Evolutionary conservation across 2,113 vertebrate genomes (phyloP), one percentile per base, ranked within the genome.

Genomic region (Sphaerodactylus townsendi): DNA sequence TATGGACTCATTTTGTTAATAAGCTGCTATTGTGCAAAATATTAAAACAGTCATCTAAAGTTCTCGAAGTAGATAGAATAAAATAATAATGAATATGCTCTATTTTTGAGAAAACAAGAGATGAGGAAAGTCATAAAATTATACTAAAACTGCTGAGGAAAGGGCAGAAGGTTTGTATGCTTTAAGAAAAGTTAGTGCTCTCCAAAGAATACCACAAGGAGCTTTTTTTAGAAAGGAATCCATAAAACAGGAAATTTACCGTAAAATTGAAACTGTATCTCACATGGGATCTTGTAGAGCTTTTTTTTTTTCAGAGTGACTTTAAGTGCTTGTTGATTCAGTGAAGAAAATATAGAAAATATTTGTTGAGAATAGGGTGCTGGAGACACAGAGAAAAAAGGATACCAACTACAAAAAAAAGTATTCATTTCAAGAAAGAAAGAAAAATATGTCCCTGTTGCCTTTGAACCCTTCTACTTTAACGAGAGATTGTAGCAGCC

Each of bases 201-300:
- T 92, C 92, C 66, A 21, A 88, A 91, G 88, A 91, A 87, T 85
- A 87, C 77, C 0, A 0, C 0, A 14, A 91, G 25, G 62, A 85
- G 56, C 56, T 93, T 92, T 93, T 90, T 85, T 85, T 79, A 86
- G 90, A 90, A 93, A 93, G 84, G 73, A 91, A 93, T 91, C 90
- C 70, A 89, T 94, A 93, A 86, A 91, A 77, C 56, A 81, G 76
- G 91, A 92, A 92, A 92, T 93, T 92, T 86, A 86, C 85, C 8
- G 1, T 83, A 91, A 95, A 94, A 94, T 90, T 88, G 90, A 88
- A 93, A 82, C 0, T 6, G 77, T 87, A 87, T 85, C 90, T 92
- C 92, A 91, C 78, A 83, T 85, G 87, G 86, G 81, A 93, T 87
- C 76, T 69, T 65, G 79, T 0, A 66, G 79, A 62, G 59, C 14